Evolutionary conservation across 2,797 vertebrate species (phyloP).

Genomic region (Helicolenus hilgendorfi): DNA sequence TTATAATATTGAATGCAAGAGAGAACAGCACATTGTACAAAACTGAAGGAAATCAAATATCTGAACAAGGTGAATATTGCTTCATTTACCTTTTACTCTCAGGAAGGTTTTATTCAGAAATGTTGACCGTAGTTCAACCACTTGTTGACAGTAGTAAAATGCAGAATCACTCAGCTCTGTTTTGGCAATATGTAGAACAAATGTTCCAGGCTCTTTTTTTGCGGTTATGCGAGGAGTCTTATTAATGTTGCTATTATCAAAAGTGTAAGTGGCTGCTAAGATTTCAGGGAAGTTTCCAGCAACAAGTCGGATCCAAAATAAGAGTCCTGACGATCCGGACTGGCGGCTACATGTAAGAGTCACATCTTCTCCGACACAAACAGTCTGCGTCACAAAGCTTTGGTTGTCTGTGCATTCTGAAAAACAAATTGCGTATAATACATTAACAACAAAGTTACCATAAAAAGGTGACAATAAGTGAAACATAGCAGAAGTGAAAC

Average conservation of each 20-base stretch:
- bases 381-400: constrained; percentile 13
- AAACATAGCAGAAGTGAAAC: background rate
- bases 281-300: constrained; percentile 46
- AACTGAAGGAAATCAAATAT: accelerated
- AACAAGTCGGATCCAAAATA: constrained; percentile 37
- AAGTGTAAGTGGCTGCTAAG: constrained; percentile 37
- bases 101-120: constrained; percentile 29
- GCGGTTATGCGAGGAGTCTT: accelerated
- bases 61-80: background rate
- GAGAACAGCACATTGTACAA: background rate
- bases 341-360: constrained; percentile 17
- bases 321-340: accelerated
- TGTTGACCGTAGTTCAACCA: accelerated
- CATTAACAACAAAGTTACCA: background rate
- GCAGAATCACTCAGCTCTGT: constrained; percentile 31
- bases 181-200: constrained; percentile 22
- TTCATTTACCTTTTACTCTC: constrained; percentile 49
- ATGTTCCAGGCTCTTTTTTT: background rate
- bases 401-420: constrained; percentile 33
- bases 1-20: background rate
- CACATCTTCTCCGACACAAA: constrained; percentile 29
- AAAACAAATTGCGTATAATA: background rate
- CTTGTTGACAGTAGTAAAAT: constrained; percentile 51
- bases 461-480: background rate
- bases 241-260: accelerated